Evolutionary conservation across 2,797 vertebrate genomes (phyloP), one percentile per base, ranked within the genome.

Genomic region (Etheostoma nigrum): DNA sequence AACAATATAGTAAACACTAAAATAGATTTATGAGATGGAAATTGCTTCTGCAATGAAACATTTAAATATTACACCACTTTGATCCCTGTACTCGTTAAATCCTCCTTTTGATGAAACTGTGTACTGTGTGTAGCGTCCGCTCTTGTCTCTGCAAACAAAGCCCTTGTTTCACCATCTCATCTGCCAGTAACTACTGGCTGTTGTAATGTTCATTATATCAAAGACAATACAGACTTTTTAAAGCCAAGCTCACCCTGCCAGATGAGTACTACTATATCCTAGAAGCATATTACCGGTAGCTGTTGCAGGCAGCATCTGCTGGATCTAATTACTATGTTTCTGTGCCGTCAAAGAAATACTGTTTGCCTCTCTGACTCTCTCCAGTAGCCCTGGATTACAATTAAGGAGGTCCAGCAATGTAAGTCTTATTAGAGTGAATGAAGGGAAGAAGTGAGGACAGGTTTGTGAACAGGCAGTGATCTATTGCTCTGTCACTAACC

Each of bases 261-360:
- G 82, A 87, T 48, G 80, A 89, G 68, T 54, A 61, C 67, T 78
- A 73, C 75, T 84, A 65, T 66, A 78, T 72, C 72, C 80, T 79
- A 60, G 65, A 67, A 83, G 74, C 72, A 76, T 81, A 92, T 93
- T 90, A 92, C 88, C 73, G 79, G 86, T 68, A 90, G 88, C 89
- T 89, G 86, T 86, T 90, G 72, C 85, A 90, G 82, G 51, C 76
- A 75, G 85, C 81, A 82, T 91, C 91, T 90, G 83, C 85, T 88
- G 78, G 84, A 91, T 94, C 88, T 91, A 92, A 94, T 93, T 92
- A 92, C 86, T 68, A 59, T 74, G 88, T 86, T 91, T 93, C 78
- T 92, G 86, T 71, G 83, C 86, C 90, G 91, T 90, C 90, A 93
- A 87, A 88, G 81, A 91, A 92, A 92, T 92, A 58, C 73, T 68